Evolutionary conservation across 1,140 invertebrate genomes (phyloP).

Genomic region (Leguminivora glycinivorella): DNA sequence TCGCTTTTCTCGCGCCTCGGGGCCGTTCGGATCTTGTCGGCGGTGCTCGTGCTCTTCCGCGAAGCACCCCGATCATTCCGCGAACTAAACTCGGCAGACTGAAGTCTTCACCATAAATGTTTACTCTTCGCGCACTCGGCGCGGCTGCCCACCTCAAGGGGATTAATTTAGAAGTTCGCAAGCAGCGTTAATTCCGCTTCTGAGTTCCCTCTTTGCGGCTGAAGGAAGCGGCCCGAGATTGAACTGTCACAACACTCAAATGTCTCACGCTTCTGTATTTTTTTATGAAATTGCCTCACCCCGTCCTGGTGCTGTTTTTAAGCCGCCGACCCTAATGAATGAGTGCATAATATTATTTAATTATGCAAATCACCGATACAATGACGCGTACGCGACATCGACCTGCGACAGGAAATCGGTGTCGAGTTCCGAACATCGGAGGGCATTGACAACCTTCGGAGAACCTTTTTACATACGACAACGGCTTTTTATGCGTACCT

Average conservation of each 20-base stretch:
- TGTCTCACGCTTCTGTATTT: conserved; percentile 34
- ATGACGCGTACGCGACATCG: conserved; percentile 53
- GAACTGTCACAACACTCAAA: conserved; percentile 50
- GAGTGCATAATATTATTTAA: conserved; percentile 69
- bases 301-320: conserved; percentile 38
- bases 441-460: conserved; percentile 45
- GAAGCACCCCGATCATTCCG: conserved; percentile 56
- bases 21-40: conserved; percentile 38
- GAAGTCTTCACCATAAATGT: conserved; percentile 56
- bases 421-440: conserved; percentile 54
- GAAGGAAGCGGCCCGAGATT: conserved; percentile 49
- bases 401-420: conserved; percentile 60
- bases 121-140: conserved; percentile 59
- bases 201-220: conserved; percentile 65
- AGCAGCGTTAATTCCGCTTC: conserved; percentile 56
- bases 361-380: conserved; percentile 64
- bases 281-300: conserved; percentile 30
- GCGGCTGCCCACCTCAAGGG: conserved; percentile 64
- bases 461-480: conserved; percentile 40
- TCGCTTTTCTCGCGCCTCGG: conserved; percentile 57
- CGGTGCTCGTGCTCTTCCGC: conserved; percentile 40
- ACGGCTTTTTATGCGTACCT: conserved; percentile 38
- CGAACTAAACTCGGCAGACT: conserved; percentile 44
- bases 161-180: conserved; percentile 72
- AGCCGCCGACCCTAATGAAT: conserved; percentile 50